Base-by-base conservation (phyloP, 2,888 invertebrate genomes). In the Drosophila quinaria region DNA sequence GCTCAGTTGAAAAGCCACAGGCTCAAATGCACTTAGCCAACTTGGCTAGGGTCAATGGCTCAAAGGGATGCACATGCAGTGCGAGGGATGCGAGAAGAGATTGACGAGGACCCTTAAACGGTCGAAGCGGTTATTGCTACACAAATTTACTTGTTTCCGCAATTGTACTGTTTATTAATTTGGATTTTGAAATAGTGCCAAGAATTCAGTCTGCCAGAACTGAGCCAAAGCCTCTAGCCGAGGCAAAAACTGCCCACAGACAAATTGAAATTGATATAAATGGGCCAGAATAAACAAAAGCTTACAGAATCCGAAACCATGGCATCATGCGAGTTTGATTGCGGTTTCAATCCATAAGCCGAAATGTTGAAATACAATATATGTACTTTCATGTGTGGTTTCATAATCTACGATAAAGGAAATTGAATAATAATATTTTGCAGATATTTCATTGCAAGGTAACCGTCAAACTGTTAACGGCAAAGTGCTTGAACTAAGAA, bases 281-380 rank as follows among this genome's bases (percentile, higher is more conserved):
- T 49, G 17, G 29, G 41, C 42, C 60, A 74, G 42, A n/a, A 44
- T 49, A 74, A 68, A 63, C 44, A 63, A 58, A 60, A 19, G 42
- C 49, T 39, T 47, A 37, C 15, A 19, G 29, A 33, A 44, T 25
- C 10, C 19, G 35, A 47, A 44, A 5, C 15, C 25, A 54, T 25
- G 29, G 31, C 4, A 33, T 94, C 0, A 47, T 58, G n/a, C 52
- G 17, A 39, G 19, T 19, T 19, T 17, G 95, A 95, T 49, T 78
- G 66, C 33, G 78, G 78, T 47, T 58, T 35, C 13, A 11, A 19
- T 37, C 54, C 49, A 58, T 42, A 70, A 76, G 58, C 71, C 47
- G 39, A 56, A 46, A 31, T 15, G 11, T 29, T 31, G 17, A 49
- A 15, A 41, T 31, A 17, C 2, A 29, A 39, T 15, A n/a, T 41